Evolutionary conservation across 1,140 invertebrate genomes (phyloP).

Genomic region (Sesamia nonagrioides): DNA sequence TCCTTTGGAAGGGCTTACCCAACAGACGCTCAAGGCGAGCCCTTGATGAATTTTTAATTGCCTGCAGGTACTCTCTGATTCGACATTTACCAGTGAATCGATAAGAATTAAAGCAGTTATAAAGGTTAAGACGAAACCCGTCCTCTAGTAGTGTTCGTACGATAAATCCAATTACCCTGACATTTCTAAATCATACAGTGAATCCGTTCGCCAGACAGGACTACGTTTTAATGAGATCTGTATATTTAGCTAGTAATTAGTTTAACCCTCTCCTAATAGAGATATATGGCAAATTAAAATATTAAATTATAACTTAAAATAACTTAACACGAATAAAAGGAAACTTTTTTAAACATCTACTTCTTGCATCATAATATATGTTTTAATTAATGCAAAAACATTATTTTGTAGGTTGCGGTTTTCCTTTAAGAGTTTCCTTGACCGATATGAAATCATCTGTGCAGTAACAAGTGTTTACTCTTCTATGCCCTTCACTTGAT

Average conservation of each 20-base stretch:
- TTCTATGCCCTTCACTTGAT: slow-evolving; percentile 68
- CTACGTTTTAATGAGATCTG: slow-evolving; percentile 8
- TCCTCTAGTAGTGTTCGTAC: not conserved
- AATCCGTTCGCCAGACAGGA: slow-evolving; percentile 3
- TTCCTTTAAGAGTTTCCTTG: slow-evolving; percentile 71
- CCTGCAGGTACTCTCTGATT: slow-evolving; percentile 28
- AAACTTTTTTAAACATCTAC: too few relatives aligned
- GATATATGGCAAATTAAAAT: not conserved
- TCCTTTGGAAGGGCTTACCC: slow-evolving; percentile 52
- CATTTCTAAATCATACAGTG: slow-evolving; percentile 33
- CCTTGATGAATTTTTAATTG: slow-evolving; percentile 42
- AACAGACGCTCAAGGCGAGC: slow-evolving; percentile 55
- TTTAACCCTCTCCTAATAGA: not conserved
- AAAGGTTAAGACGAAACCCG: slow-evolving; percentile 35
- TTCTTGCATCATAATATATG: not conserved
- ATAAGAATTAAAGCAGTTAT: slow-evolving; percentile 35
- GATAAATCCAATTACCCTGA: slow-evolving; percentile 35
- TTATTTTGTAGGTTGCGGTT: slow-evolving; percentile 54
- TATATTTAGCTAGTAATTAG: not conserved
- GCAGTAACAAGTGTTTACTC: slow-evolving; percentile 68
- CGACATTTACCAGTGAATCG: slow-evolving; percentile 31
- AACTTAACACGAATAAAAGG: not conserved
- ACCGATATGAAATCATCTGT: slow-evolving; percentile 76
- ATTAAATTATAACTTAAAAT: not conserved
- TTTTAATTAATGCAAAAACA: slow-evolving; percentile 14